Evolutionary conservation across 1,140 invertebrate genomes (phyloP).

Genomic region (Thrips palmi): DNA sequence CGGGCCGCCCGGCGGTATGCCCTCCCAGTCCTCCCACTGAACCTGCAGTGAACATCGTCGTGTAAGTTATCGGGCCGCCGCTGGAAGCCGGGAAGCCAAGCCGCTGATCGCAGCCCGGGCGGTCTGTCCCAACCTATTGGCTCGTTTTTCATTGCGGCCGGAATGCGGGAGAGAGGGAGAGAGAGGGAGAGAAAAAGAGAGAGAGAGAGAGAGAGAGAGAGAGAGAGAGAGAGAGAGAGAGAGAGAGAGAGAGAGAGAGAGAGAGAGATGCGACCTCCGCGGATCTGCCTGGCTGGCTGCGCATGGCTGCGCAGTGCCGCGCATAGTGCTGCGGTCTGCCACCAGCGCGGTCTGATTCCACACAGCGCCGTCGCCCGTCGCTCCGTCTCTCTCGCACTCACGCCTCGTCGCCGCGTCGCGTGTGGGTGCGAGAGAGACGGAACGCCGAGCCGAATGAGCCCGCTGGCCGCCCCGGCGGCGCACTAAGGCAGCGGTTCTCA

Average conservation of each 20-base stretch:
- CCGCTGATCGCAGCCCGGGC: too few species aligned
- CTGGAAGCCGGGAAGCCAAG: background rate
- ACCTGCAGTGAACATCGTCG: too few species aligned
- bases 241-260: conserved; percentile 7
- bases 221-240: conserved; percentile 5
- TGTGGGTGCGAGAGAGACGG: too few species aligned
- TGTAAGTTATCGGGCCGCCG: too few species aligned
- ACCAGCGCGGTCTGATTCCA: background rate
- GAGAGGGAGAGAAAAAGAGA: conserved; percentile 3
- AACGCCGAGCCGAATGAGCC: too few species aligned
- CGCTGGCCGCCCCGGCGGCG: too few species aligned
- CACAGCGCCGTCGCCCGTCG: background rate
- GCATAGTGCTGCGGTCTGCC: background rate
- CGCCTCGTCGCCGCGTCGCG: background rate
- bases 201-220: conserved; percentile 1
- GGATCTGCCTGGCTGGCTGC: background rate
- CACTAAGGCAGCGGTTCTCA: too few species aligned
- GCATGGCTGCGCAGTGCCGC: background rate
- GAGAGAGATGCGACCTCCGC: conserved; percentile 1
- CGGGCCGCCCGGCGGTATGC: background rate
- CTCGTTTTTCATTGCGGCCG: background rate
- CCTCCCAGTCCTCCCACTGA: too few species aligned
- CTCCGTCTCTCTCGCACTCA: background rate
- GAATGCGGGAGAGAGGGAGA: background rate
- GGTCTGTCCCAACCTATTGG: background rate